Percentiles rank a stretch among this genome's conserved stretches.
phyloP scores from a whole-genome alignment of 2,797 vertebrate genomes.

The Poeciliopsis turneri region DNA sequence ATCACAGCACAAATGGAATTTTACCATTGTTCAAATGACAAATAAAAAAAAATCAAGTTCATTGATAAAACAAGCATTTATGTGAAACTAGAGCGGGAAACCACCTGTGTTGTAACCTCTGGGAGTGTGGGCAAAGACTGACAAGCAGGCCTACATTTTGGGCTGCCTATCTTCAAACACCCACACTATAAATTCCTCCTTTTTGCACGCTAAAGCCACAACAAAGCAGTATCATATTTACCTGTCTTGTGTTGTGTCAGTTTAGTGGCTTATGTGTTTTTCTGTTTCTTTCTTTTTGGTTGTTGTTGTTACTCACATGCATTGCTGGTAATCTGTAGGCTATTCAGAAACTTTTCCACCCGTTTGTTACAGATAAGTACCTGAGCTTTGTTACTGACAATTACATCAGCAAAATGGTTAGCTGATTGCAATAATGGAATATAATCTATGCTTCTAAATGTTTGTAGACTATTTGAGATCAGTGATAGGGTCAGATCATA shows the following conservation, averaged over 20 bases:
- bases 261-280: constrained; percentile 22
- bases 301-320: constrained; percentile 6
- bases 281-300: neutral
- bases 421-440: neutral
- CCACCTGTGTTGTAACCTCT: constrained; percentile 58
- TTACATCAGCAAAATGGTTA: neutral
- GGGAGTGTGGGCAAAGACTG: constrained; percentile 46
- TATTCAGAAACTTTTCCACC: neutral
- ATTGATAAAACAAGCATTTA: constrained; percentile 71
- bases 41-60: constrained; percentile 8
- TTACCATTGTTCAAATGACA: neutral
- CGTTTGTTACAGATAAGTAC: neutral
- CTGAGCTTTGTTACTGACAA: neutral
- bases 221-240: constrained; percentile 62
- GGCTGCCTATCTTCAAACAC: constrained; percentile 72
- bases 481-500: neutral
- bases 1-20: neutral
- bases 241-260: constrained; percentile 34
- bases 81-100: constrained; percentile 75
- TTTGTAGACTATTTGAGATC: neutral
- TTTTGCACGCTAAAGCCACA: constrained; percentile 65
- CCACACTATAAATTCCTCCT: constrained; percentile 53
- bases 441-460: neutral
- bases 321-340: constrained; percentile 19
- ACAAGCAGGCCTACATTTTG: constrained; percentile 51